Base-by-base conservation (phyloP, 2,888 invertebrate genomes). In the Cacoxenus indagator region DNA sequence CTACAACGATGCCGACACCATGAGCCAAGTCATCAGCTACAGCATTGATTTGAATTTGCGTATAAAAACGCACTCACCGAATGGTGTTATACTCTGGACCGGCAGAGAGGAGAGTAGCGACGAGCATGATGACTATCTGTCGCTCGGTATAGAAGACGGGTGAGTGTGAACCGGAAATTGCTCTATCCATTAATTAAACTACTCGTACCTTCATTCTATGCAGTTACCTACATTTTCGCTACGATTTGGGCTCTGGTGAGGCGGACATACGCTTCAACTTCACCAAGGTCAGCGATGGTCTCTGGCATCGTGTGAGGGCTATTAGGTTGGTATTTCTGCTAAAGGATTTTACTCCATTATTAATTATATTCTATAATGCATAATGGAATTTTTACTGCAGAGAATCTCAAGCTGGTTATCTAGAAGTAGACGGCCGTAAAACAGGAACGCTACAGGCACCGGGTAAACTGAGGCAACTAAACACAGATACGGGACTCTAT, bases 391-490 rank as follows among this genome's bases (percentile, higher is more conserved):
- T 75, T 48, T 8, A 55, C 69, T 71, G 29, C 86, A 96, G 96
- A 86, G 94, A 95, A 85, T 92, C 94, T 77, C 95, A 95, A 88
- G 93, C 95, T 76, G 96, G 96, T 8, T 93, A 94, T 27, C 88
- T 98, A 65, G 93, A 95, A 79, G 94, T 98, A n/a, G 97, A 98
- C 88, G 95, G 95, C 57, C 92, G 94, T 65, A 93, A 94, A 65
- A 93, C 94, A 4, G 91, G 93, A 27, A 93, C 94, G 0, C 93
- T 93, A 62, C 92, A 93, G 77, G 94, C 96, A 11, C 96, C 96
- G 0, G 97, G 97, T 64, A 93, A 93, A 83, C 91, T 96, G 73
- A 92, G 93, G 77, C 94, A 95, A 86, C 90, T 96, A 59, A 95
- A 96, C 87, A 94, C 95, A 11, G 93, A 96, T 83, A 95, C 95